Percentiles rank a stretch among this genome's conserved stretches.
Conservation (phyloP, 2,797 vertebrate genomes). For the Threskiornis aethiopicus region DNA sequence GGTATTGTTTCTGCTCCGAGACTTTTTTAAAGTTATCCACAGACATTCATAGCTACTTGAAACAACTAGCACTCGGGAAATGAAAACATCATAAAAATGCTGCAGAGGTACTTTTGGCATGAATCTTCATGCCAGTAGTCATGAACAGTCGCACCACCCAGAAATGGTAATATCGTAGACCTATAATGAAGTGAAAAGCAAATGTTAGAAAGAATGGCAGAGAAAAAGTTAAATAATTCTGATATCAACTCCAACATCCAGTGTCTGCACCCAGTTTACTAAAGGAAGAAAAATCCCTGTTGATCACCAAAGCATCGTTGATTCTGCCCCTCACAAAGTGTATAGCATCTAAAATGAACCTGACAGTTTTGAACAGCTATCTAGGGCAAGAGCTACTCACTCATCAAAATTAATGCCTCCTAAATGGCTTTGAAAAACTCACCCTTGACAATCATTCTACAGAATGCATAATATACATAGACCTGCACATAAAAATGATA, state of each 20-base stretch:
- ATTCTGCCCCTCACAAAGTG: not conserved
- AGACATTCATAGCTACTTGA: not conserved
- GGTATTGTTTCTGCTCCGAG: not conserved
- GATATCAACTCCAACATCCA: not conserved
- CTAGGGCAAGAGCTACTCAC: not conserved
- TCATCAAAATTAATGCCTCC: not conserved
- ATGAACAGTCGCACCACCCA: not conserved
- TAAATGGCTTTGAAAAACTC: not conserved
- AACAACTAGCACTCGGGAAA: not conserved
- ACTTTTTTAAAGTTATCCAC: not conserved
- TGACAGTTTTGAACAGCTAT: not conserved
- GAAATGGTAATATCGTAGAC: not conserved
- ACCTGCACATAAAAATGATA: not conserved
- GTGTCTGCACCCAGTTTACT: not conserved
- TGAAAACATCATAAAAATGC: not conserved
- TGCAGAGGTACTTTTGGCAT: not conserved
- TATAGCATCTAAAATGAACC: not conserved
- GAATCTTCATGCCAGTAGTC: not conserved
- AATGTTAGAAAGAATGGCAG: not conserved
- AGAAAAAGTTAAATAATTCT: not conserved
- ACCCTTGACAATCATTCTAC: not conserved
- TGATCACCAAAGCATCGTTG: not conserved
- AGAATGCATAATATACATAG: not conserved
- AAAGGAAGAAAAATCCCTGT: not conserved
- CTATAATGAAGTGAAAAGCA: not conserved